phyloP scores from a whole-genome alignment of 2,113 vertebrate genomes.

The Xiphophorus couchianus region DNA sequence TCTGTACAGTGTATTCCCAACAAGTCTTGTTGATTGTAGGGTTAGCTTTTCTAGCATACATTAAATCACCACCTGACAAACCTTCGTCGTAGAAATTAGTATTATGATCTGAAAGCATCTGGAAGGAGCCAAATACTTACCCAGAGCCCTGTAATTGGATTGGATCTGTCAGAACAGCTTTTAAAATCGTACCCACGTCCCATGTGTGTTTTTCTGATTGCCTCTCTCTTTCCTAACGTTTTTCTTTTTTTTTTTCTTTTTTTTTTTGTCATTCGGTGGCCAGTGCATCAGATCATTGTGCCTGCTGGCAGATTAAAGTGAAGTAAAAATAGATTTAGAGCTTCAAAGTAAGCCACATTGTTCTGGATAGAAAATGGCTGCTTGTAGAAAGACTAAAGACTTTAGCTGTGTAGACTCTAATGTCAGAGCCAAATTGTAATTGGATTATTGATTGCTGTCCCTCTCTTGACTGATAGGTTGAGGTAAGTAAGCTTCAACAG shows the following conservation, averaged over 20 bases:
- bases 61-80: background rate
- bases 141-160: background rate
- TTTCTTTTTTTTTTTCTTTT: background rate
- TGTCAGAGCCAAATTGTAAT: conserved; percentile 46
- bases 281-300: background rate
- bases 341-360: background rate
- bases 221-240: background rate
- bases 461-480: conserved; percentile 51
- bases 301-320: background rate
- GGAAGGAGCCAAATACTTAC: background rate
- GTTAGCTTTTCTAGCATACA: background rate
- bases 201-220: background rate
- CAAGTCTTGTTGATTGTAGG: background rate
- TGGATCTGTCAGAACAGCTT: background rate
- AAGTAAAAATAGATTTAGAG: background rate
- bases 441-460: conserved; percentile 69
- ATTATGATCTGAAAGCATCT: background rate
- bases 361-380: conserved; percentile 25
- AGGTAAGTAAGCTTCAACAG: conserved; percentile 21
- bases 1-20: no score
- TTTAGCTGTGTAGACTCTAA: conserved; percentile 35
- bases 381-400: conserved; percentile 4
- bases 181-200: background rate
- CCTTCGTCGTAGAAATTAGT: background rate
- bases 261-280: background rate